These are phyloP conservation scores for Crematogaster levior DNA, from an alignment of 2,888 invertebrate genomes.

Conservation along the genomic window DNA sequence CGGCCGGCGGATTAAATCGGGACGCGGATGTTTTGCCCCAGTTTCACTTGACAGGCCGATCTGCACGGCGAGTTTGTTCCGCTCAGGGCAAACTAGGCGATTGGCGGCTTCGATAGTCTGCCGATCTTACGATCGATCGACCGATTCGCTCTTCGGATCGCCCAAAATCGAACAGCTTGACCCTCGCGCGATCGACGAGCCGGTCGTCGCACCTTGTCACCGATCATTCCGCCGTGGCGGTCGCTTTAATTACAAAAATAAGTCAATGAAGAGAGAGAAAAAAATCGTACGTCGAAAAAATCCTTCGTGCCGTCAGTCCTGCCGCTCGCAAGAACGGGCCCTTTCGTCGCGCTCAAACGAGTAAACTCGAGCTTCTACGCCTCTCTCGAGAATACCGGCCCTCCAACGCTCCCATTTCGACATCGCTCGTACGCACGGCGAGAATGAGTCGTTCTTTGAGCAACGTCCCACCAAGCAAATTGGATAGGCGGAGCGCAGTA, in stretches of 20 bases:
- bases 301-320: conserved; percentile 1
- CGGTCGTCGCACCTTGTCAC: conserved; percentile 35
- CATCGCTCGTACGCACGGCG: conserved; percentile 18
- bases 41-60: conserved; percentile 77
- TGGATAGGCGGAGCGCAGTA: conserved; percentile 41
- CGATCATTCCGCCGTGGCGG: conserved; percentile 43
- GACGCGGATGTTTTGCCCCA: conserved; percentile 80
- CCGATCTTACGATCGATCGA: conserved; percentile 66
- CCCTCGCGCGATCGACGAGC: conserved; percentile 30
- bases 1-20: conserved; percentile 76
- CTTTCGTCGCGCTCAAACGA: conserved; percentile 59
- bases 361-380: conserved; percentile 46
- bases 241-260: conserved; percentile 55
- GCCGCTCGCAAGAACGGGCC: conserved; percentile 51
- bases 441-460: conserved; percentile 39
- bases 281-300: conserved; percentile 34
- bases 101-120: conserved; percentile 69
- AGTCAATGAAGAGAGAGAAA: conserved; percentile 38
- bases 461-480: conserved; percentile 45
- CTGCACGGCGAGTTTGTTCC: conserved; percentile 76
- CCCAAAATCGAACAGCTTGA: conserved; percentile 49
- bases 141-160: conserved; percentile 55
- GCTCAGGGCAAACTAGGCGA: conserved; percentile 75
- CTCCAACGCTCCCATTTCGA: conserved; percentile 44
- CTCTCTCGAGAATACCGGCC: conserved; percentile 23